A percentile compares a stretch with the other conserved stretches of the same genome.
Evolutionary conservation across 2,888 invertebrate genomes (phyloP).

Genomic region (Sarcophaga subvicina): DNA sequence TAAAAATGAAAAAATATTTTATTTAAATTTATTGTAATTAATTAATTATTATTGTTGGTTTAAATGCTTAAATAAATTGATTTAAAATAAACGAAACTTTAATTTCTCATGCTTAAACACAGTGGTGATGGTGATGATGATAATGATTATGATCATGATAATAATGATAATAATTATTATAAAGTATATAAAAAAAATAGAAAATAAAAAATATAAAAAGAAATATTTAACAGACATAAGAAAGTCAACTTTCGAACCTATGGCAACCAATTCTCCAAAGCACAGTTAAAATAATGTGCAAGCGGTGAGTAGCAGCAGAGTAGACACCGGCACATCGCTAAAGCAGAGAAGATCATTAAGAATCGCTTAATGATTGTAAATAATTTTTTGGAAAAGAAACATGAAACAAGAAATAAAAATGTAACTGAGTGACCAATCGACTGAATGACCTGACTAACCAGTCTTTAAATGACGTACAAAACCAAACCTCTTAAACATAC

Average conservation of each 20-base stretch:
- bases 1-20: background rate
- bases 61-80: background rate
- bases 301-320: too few relatives aligned
- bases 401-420: background rate
- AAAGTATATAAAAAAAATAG: background rate
- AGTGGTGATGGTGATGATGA: constrained; percentile 9
- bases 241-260: constrained; percentile 49
- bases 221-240: constrained; percentile 20
- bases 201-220: background rate
- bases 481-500: background rate
- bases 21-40: background rate
- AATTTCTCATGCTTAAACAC: background rate
- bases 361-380: constrained; percentile 48
- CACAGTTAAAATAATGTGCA: too few relatives aligned
- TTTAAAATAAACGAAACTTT: constrained; percentile 16
- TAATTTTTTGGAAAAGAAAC: background rate
- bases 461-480: constrained; percentile 14
- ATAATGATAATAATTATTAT: constrained; percentile 35
- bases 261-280: background rate
- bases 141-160: constrained; percentile 4
- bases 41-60: background rate
- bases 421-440: constrained; percentile 25
- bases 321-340: background rate
- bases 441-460: constrained; percentile 34
- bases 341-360: constrained; percentile 54